These are phyloP conservation scores for Columba livia DNA, from an alignment of 2,113 vertebrate genomes.

Conservation along the genomic window DNA sequence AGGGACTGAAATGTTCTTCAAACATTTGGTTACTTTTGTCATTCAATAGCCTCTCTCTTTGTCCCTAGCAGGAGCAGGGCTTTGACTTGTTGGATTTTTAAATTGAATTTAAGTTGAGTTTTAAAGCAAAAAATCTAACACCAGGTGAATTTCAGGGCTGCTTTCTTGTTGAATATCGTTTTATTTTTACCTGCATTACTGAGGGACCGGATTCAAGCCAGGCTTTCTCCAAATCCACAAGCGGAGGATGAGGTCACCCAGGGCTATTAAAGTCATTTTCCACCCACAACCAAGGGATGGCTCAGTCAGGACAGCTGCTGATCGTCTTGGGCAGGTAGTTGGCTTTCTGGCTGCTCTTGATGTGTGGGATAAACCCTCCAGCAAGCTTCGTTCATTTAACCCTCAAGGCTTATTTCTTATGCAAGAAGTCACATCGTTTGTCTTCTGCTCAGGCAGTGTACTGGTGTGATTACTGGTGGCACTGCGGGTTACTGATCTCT, in stretches of 20 bases:
- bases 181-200: neutral
- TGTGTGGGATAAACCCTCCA: neutral
- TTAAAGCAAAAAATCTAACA: neutral
- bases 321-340: neutral
- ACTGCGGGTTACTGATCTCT: neutral
- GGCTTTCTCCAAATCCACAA: neutral
- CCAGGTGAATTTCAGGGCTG: neutral
- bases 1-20: neutral
- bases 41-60: neutral
- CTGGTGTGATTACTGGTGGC: neutral
- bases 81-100: neutral
- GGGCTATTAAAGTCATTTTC: neutral
- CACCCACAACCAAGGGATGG: rapidly evolving
- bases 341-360: neutral
- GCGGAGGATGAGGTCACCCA: neutral
- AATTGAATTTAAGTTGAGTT: no score
- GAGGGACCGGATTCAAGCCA: neutral
- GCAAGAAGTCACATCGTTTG: neutral
- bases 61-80: neutral
- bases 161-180: neutral
- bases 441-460: neutral
- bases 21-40: neutral
- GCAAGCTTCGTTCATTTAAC: neutral
- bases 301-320: neutral
- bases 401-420: rapidly evolving